phyloP scores from a whole-genome alignment of 2,113 vertebrate genomes.

The Chloroceryle aenea region DNA sequence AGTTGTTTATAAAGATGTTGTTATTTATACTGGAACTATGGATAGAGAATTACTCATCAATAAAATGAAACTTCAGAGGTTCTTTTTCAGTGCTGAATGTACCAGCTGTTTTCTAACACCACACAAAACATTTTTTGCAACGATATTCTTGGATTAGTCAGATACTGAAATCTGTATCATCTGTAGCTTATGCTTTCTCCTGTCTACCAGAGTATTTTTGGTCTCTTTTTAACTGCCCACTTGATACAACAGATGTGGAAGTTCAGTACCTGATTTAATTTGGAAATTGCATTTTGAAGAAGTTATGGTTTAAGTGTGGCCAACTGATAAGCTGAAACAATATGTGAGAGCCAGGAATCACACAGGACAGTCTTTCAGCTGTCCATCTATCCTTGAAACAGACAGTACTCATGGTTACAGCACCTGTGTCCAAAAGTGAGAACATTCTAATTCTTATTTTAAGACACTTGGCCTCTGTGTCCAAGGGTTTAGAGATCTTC shows the following conservation, averaged over 20 bases:
- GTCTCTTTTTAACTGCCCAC: neutral
- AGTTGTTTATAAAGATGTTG: neutral
- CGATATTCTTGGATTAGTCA: neutral
- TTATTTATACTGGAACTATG: neutral
- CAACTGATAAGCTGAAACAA: neutral
- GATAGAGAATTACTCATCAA: neutral
- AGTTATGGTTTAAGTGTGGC: neutral
- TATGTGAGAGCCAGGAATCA: neutral
- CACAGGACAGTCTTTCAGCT: neutral
- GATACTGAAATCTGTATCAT: neutral
- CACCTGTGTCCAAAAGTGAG: neutral
- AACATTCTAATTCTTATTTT: neutral
- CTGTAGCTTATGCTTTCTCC: neutral
- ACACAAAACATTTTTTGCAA: neutral
- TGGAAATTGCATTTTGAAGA: neutral
- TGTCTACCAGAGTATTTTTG: neutral
- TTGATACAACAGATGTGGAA: neutral
- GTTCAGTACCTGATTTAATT: neutral
- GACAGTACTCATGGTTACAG: neutral
- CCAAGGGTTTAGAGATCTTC: neutral
- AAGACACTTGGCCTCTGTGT: neutral
- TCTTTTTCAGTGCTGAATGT: neutral
- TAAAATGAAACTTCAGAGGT: neutral
- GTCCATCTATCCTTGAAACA: neutral
- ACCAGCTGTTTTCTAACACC: neutral